Evolutionary conservation across 2,888 invertebrate genomes (phyloP).

Genomic region (Octonoba sinensis): DNA sequence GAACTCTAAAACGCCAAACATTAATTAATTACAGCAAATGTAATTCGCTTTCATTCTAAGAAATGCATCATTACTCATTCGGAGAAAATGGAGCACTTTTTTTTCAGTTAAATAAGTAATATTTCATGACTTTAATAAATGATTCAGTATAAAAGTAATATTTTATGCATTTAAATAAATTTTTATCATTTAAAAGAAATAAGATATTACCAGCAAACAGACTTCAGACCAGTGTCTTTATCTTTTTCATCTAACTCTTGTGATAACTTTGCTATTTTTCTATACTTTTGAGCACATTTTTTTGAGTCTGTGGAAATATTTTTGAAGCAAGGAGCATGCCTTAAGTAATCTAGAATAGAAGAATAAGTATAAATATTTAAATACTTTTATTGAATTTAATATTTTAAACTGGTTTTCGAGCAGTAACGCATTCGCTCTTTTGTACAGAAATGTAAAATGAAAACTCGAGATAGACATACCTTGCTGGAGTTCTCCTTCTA

Average conservation of each 20-base stretch:
- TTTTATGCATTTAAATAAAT: no score
- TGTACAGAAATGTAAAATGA: no score
- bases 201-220: conserved; percentile 56
- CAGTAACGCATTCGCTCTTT: no score
- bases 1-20: no score
- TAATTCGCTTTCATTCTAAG: no score
- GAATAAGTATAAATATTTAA: conserved; percentile 4
- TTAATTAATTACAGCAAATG: no score
- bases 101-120: no score
- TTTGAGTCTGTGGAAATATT: conserved; percentile 55
- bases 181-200: no score
- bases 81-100: no score
- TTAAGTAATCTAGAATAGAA: conserved; percentile 40
- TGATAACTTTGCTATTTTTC: conserved; percentile 46
- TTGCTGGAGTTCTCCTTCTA: conserved; percentile 46
- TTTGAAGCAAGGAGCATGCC: conserved; percentile 59
- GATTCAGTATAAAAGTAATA: no score
- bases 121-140: no score
- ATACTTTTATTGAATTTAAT: background rate
- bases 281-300: conserved; percentile 55
- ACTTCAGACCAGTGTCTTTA: conserved; percentile 51
- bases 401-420: background rate
- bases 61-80: no score
- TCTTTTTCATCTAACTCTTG: conserved; percentile 53
- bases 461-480: conserved; percentile 5